Percentiles rank a stretch among this genome's conserved stretches.
Conservation (phyloP, 2,888 invertebrate genomes). For the Rotaria sp. region DNA sequence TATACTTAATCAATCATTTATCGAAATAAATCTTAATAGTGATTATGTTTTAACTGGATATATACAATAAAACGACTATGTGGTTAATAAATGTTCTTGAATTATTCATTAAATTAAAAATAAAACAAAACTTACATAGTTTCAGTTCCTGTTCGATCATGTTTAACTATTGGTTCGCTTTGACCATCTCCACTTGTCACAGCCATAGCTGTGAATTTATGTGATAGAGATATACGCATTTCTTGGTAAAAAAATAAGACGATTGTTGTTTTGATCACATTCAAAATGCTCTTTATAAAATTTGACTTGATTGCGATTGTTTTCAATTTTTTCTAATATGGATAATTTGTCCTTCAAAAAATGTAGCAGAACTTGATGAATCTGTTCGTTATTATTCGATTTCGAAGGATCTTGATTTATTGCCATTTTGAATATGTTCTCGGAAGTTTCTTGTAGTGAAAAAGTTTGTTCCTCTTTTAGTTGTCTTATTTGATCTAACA, state of each 20-base stretch:
- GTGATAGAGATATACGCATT: background rate
- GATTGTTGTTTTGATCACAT: background rate
- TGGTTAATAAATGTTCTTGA: too few species aligned
- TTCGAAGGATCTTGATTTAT: too few species aligned
- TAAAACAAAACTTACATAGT: background rate
- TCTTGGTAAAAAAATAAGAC: background rate
- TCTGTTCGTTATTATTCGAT: too few species aligned
- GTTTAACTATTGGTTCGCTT: background rate
- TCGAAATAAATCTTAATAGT: too few species aligned
- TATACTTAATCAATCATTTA: too few species aligned
- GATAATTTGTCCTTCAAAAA: background rate
- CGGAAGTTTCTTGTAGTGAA: too few species aligned
- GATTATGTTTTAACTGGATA: too few species aligned
- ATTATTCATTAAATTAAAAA: too few species aligned
- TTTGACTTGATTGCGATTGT: background rate
- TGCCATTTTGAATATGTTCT: too few species aligned
- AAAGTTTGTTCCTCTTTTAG: background rate
- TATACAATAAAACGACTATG: too few species aligned
- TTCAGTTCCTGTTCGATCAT: conserved; percentile 5
- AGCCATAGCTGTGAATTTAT: background rate
- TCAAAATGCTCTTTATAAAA: background rate
- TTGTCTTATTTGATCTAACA: background rate
- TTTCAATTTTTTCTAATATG: background rate
- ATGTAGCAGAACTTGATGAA: background rate
- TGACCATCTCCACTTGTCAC: background rate